Evolutionary conservation across 2,113 vertebrate species (phyloP), one percentile per base, ranked within the genome.

Genomic region (Microcebus griseorufus): DNA sequence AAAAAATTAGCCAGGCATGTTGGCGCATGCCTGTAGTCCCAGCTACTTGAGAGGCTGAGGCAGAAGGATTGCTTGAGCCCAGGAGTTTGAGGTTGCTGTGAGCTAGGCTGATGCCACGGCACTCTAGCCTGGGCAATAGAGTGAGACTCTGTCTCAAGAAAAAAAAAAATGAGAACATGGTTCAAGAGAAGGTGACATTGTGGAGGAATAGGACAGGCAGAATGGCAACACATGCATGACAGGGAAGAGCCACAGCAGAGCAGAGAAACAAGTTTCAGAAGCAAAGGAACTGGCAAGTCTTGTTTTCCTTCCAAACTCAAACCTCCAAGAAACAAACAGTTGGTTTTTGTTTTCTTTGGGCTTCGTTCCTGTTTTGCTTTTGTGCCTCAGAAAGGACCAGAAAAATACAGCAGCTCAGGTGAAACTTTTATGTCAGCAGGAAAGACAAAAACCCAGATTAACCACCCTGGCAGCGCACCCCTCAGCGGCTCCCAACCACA

Each of bases 381-480:
- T 88, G 81, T 75, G 70, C n/a, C 80, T 93, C 78, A 70, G 32
- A 79, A 96, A 91, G 48, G 27, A 82, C 39, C 37, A 90, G 65
- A 67, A 93, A 97, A 93, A 92, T 20, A 85, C 23, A 81, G 89
- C 14, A 55, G 23, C 48, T 96, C 95, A 92, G 95, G 97, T 94
- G 92, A 97, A 97, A 95, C 3, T 53, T 91, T 72, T 62, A 4
- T 64, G 92, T 97, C 96, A 96, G 92, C 94, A 93, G 65, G 90
- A 97, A 96, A 92, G 39, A 96, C 80, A 95, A 93, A 93, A 92
- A 84, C 37, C 45, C 80, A 92, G 96, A 94, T 93, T 93, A 84
- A 53, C 89, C 29, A 39, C n/a, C 16, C 42, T 92, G 96, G 75
- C 90, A 39, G 9, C 1, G 9, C 2, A 39, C 60, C 58, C 53